Evolutionary conservation across 2,113 vertebrate genomes (phyloP).

Genomic region (Prionailurus bengalensis): DNA sequence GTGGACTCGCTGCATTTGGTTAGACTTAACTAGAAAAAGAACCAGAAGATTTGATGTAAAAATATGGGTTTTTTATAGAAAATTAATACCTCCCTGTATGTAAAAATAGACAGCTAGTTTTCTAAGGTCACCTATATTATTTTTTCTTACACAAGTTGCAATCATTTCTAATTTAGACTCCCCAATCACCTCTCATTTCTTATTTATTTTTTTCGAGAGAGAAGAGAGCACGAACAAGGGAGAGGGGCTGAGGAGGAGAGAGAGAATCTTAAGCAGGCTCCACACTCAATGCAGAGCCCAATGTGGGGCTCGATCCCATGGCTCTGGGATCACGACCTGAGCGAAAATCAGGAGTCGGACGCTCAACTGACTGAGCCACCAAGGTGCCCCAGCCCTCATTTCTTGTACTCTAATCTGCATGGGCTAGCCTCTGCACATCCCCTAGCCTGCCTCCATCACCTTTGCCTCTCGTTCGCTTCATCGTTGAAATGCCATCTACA

Average conservation of each 20-base stretch:
- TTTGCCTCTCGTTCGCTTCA: not conserved
- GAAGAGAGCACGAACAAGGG: no score
- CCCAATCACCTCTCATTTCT: not conserved
- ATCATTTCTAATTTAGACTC: not conserved
- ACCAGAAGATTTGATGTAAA: not conserved
- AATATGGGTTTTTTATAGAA: not conserved
- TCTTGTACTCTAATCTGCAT: not conserved
- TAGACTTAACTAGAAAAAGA: not conserved
- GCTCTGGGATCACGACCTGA: no score
- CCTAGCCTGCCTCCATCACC: not conserved
- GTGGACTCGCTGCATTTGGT: constrained; percentile 4
- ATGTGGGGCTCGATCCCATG: no score
- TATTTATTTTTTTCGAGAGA: no score
- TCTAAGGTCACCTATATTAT: not conserved
- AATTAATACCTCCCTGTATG: not conserved
- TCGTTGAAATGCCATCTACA: not conserved
- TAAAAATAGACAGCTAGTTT: not conserved
- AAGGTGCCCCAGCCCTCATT: not conserved
- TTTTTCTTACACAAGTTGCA: not conserved
- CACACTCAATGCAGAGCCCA: no score
- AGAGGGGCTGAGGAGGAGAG: no score
- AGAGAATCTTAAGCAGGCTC: no score
- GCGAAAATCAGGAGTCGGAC: no score
- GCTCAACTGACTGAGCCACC: no score
- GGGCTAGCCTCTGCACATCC: not conserved